Base-by-base conservation (phyloP, 1,140 invertebrate species). In the Drosophila guanche region DNA sequence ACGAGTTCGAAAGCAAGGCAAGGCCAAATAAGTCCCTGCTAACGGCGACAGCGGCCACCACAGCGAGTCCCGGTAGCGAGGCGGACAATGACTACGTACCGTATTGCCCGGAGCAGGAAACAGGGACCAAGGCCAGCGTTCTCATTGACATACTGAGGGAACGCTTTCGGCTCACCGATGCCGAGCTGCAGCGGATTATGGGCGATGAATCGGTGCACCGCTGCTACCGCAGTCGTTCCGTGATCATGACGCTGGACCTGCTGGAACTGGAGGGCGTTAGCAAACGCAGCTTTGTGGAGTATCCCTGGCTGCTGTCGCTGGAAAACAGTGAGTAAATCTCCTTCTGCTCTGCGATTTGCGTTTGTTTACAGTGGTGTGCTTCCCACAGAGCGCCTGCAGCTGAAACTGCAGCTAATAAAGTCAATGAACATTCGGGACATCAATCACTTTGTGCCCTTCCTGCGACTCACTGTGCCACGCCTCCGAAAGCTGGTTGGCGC, bases 361-460 rank as follows among this genome's bases (percentile, higher is more conserved):
- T 7, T 25, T 57, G 1, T n/a, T 3, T 37, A 37, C 33, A 12
- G 10, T 14, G 1, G 14, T 47, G 33, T 20, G 16, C 1, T 27
- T 1, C 0, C 25, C 52, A 1, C 14, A 86, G 83, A 67, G 14
- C 83, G 84, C 4, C 47, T 89, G 46, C 45, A 68, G 4, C 59
- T 66, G 0, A 89, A 89, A 27, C 14, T 89, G 7, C n/a, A 70
- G 10, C 14, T 90, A 2, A 74, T 91, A 6, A 59, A 69, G 46
- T 58, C 71, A 0, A 73, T 91, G 58, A 46, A 72, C 3, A 59
- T 84, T 5, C 50, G 33, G 23, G 86, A 91, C 43, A 83, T 91
- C 0, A 91, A 91, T 37, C 75, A 91, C 47, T 90, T 91, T 47
- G 85, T 90, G 46, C 90, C 91, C 0, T 89, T 91, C 37, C 46